Evolutionary conservation across 2,797 vertebrate genomes (phyloP).

Genomic region (Poeciliopsis gracilis): DNA sequence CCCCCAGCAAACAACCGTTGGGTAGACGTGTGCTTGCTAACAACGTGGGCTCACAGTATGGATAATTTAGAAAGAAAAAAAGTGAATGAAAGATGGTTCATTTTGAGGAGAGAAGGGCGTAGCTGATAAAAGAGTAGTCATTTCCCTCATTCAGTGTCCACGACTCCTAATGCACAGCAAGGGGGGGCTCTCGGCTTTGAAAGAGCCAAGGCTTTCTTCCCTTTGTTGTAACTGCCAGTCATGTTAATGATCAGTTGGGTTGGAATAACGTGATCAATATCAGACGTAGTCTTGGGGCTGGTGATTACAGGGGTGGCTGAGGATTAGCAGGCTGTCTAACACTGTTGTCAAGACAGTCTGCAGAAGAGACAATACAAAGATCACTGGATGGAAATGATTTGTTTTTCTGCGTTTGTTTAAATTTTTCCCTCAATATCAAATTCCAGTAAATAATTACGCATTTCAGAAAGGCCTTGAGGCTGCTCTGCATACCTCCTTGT

Average conservation of each 20-base stretch:
- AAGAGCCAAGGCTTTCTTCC: conserved; percentile 64
- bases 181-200: conserved; percentile 64
- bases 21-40: conserved; percentile 63
- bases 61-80: conserved; percentile 69
- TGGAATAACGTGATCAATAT: conserved; percentile 79
- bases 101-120: conserved; percentile 64
- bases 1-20: conserved; percentile 61
- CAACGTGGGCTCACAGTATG: conserved; percentile 58
- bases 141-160: conserved; percentile 67
- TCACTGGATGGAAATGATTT: background rate
- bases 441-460: background rate
- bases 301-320: conserved; percentile 66
- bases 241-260: conserved; percentile 76
- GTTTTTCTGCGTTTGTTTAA: background rate
- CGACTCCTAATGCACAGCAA: conserved; percentile 65
- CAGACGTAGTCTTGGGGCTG: conserved; percentile 66
- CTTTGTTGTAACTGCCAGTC: conserved; percentile 79
- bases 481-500: background rate
- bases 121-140: conserved; percentile 70
- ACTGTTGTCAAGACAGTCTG: conserved; percentile 42
- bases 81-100: conserved; percentile 75
- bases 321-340: conserved; percentile 60
- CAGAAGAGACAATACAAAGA: conserved; percentile 20
- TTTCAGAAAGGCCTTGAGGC: background rate
- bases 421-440: background rate